A percentile compares a stretch with the other conserved stretches of the same genome.
Evolutionary conservation across 1,140 invertebrate genomes (phyloP).

Genomic region (Zaprionus africanus): DNA sequence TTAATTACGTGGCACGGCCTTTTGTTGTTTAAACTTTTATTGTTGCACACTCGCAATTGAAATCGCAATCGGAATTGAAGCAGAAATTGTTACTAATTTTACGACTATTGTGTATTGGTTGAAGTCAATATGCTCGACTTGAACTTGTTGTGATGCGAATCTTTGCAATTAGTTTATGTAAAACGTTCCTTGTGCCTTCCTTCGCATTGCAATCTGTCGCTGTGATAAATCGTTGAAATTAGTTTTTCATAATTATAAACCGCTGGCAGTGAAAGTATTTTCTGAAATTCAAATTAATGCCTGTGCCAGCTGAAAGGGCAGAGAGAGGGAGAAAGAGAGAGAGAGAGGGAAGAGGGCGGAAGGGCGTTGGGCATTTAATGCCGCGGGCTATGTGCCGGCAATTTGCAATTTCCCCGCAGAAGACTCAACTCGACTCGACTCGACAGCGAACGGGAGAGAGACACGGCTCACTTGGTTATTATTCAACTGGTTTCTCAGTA

Average conservation of each 20-base stretch:
- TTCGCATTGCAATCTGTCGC: conserved; percentile 43
- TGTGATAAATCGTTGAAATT: conserved; percentile 27
- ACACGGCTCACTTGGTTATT: conserved; percentile 59
- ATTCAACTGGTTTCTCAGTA: conserved; percentile 79
- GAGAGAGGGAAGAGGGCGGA: background rate
- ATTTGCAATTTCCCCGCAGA: conserved; percentile 73
- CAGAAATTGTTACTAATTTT: conserved; percentile 54
- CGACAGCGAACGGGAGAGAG: conserved; percentile 12
- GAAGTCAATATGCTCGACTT: background rate
- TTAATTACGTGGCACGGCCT: conserved; percentile 69
- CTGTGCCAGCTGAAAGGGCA: conserved; percentile 27
- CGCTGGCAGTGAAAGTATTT: conserved; percentile 73
- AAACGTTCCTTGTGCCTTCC: conserved; percentile 6
- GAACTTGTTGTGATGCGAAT: background rate
- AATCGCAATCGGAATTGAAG: background rate
- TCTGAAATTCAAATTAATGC: conserved; percentile 69
- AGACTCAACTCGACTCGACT: background rate
- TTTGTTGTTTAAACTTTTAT: conserved; percentile 53
- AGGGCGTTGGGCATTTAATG: conserved; percentile 41
- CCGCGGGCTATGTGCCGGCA: conserved; percentile 71
- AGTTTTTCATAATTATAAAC: conserved; percentile 67
- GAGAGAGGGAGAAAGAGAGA: background rate
- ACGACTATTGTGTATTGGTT: conserved; percentile 8
- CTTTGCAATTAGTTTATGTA: conserved; percentile 24
- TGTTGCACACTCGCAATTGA: conserved; percentile 57